Conservation (phyloP, 2,113 vertebrate genomes). For the Vidua macroura region DNA sequence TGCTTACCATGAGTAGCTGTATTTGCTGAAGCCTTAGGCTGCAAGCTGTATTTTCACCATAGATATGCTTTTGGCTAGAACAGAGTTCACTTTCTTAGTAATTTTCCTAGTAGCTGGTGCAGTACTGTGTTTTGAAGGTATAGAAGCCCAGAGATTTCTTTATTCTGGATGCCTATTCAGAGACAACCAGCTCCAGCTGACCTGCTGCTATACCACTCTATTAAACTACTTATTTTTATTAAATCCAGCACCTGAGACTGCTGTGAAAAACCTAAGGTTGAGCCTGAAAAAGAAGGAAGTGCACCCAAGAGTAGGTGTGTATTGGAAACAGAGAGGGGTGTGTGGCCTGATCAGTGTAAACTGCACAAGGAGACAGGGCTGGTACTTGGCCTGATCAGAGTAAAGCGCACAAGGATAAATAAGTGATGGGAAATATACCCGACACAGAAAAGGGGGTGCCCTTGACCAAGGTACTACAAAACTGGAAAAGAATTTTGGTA, state of each 20-base stretch:
- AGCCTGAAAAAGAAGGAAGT: background rate
- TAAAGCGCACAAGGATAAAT: background rate
- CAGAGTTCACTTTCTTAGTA: background rate
- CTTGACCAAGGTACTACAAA: background rate
- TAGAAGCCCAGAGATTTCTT: background rate
- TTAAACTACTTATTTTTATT: background rate
- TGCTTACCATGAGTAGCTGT: background rate
- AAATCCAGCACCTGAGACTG: background rate
- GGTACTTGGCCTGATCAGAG: background rate
- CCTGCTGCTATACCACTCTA: background rate
- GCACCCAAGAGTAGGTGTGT: background rate
- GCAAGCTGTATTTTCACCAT: background rate
- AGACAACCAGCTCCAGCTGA: background rate
- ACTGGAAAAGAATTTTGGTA: background rate
- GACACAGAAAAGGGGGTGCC: background rate
- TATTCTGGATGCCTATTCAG: background rate
- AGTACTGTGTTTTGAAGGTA: background rate
- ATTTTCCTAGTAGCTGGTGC: background rate
- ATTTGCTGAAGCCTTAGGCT: background rate
- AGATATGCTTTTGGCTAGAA: background rate
- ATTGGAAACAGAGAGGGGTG: background rate
- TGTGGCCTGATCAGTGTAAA: background rate
- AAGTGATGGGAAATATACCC: background rate
- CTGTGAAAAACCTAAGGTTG: background rate
- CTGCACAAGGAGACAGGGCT: background rate